Base-by-base conservation (phyloP, 2,888 invertebrate genomes). In the Tridacna gigas region DNA sequence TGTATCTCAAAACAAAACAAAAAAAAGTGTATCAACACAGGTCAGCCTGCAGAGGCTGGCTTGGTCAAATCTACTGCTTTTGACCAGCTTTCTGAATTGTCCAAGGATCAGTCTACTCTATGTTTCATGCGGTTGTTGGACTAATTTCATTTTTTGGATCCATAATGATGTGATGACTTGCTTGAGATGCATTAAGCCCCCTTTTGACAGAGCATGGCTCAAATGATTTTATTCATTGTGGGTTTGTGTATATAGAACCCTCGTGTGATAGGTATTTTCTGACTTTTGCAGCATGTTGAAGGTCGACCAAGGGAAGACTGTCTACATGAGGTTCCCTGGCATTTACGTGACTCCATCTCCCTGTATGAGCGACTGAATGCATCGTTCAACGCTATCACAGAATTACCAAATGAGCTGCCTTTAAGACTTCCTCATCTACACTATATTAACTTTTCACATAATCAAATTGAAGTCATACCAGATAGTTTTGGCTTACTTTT, bases 401-500 rank as follows among this genome's bases (percentile, higher is more conserved):
- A 92, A 71, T 79, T 95, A 22, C 95, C 95, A 2, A 85, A 90
- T 11, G 94, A 94, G 79, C 80, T 95, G 5, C 94, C 95, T 0
- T 89, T 95, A 20, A 89, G 94, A 25, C 89, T 95, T 61, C 95
- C 95, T 4, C 95, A 95, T 80, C 89, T 95, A 7, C 91, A 90
- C 37, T 90, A 91, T 80, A 84, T 95, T 7, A 92, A 95, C 83
- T 88, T 95, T 28, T 94, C 94, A 75, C 90, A 94, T 86, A 95
- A 95, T 84, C 90, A 91, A 51, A 84, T 95, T 13, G 79, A 88
- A n/a, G 71, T 73, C 0, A 86, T 95, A 20, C 95, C 95, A 2
- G 91, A 94, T 48, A 94, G 93, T 78, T 92, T 95, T 77, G 93
- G 93, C 7, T 90, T 94, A 13, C 88, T 94, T 45, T 94, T 94